phyloP scores from a whole-genome alignment of 2,113 vertebrate genomes.

The Plestiodon gilberti region DNA sequence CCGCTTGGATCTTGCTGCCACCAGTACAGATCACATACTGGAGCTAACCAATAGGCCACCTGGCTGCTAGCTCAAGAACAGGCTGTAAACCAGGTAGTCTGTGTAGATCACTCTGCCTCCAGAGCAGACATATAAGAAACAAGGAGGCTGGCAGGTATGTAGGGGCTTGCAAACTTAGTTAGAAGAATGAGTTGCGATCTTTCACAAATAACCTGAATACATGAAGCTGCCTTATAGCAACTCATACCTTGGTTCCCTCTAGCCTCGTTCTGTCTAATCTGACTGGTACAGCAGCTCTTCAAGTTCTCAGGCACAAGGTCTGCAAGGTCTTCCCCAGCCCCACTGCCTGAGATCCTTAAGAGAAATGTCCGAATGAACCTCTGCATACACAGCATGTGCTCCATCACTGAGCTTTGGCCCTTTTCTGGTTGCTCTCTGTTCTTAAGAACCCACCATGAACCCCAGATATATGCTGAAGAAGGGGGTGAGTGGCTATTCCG shows the following conservation, averaged over 20 bases:
- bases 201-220: not conserved
- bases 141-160: not conserved
- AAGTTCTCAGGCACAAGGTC: not conserved
- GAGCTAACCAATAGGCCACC: not conserved
- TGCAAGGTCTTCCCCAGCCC: not conserved
- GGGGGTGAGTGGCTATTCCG: not conserved
- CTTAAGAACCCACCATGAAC: not conserved
- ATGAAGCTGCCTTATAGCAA: not conserved
- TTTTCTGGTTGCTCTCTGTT: not conserved
- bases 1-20: too few relatives aligned
- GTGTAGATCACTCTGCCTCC: not conserved
- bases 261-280: not conserved
- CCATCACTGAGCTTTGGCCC: not conserved
- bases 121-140: too few relatives aligned
- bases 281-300: not conserved
- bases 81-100: not conserved
- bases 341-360: not conserved
- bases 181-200: not conserved
- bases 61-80: not conserved
- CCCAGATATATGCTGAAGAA: not conserved
- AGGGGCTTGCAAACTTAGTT: not conserved
- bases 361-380: not conserved
- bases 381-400: not conserved
- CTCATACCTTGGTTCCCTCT: not conserved
- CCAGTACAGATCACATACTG: not conserved